These are phyloP conservation scores for Acanthococcus lagerstroemiae DNA, from an alignment of 2,888 invertebrate genomes.

Conservation along the genomic window DNA sequence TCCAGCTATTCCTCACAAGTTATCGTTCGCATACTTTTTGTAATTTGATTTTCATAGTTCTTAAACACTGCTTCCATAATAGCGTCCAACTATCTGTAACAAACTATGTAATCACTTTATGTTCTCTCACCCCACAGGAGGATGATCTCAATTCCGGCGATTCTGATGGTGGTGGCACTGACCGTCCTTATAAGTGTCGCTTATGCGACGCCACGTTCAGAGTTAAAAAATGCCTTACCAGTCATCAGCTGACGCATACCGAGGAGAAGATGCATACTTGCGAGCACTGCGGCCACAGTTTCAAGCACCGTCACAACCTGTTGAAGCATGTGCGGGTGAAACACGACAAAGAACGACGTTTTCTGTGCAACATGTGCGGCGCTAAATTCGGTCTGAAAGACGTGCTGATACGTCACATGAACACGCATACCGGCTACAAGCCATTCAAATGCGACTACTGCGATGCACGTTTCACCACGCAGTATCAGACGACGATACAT, in stretches of 20 bases:
- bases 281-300: neutral
- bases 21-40: no score
- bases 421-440: conserved; percentile 1
- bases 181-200: conserved; percentile 2
- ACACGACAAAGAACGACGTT: conserved; percentile 1
- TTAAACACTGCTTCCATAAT: no score
- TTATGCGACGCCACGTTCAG: neutral
- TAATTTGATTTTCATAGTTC: no score
- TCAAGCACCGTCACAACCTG: conserved; percentile 6
- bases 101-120: no score
- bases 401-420: neutral
- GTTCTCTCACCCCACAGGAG: no score
- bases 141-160: no score
- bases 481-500: conserved; percentile 2
- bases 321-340: neutral
- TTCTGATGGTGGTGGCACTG: no score
- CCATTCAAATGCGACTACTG: conserved; percentile 12
- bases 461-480: neutral
- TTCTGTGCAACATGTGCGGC: neutral
- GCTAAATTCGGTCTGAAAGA: conserved; percentile 5
- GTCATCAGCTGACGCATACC: conserved; percentile 8
- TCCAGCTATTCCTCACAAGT: no score
- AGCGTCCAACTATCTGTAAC: no score
- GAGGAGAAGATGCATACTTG: conserved; percentile 6
- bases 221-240: conserved; percentile 3